Conservation (phyloP, 2,888 invertebrate genomes). For the Drosophila mimica region DNA sequence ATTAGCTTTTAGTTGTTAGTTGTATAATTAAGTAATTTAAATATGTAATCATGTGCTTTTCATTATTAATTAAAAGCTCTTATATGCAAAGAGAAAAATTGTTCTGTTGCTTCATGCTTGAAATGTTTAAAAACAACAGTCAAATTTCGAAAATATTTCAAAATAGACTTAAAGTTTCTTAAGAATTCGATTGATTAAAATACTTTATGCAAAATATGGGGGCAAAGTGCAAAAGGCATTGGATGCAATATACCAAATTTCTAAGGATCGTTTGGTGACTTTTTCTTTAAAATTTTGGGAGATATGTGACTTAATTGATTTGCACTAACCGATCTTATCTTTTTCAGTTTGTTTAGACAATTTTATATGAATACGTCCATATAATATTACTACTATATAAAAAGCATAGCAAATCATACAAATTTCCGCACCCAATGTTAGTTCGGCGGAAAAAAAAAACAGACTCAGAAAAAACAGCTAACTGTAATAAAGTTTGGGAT, state of each 20-base stretch:
- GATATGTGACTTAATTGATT: background rate
- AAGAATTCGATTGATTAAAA: too few relatives aligned
- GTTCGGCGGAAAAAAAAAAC: background rate
- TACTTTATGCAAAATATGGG: too few relatives aligned
- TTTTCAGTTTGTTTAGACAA: too few relatives aligned
- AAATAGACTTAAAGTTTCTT: too few relatives aligned
- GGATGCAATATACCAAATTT: too few relatives aligned
- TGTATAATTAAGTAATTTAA: background rate
- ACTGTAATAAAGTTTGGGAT: background rate
- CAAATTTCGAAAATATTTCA: too few relatives aligned
- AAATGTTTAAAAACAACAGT: background rate
- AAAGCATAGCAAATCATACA: background rate
- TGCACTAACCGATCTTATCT: background rate
- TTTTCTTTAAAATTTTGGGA: too few relatives aligned
- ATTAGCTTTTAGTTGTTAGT: background rate
- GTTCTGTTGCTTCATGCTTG: background rate
- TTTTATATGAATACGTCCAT: too few relatives aligned
- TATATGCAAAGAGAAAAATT: background rate
- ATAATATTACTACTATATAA: too few relatives aligned
- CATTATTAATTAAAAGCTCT: background rate
- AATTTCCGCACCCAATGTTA: background rate
- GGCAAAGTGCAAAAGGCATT: too few relatives aligned
- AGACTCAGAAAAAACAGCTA: background rate
- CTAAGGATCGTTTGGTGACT: too few relatives aligned
- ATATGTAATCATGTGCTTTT: background rate